These are phyloP conservation scores for Rhagophthalmus giganteus DNA, from an alignment of 2,888 invertebrate species.

Conservation along the genomic window DNA sequence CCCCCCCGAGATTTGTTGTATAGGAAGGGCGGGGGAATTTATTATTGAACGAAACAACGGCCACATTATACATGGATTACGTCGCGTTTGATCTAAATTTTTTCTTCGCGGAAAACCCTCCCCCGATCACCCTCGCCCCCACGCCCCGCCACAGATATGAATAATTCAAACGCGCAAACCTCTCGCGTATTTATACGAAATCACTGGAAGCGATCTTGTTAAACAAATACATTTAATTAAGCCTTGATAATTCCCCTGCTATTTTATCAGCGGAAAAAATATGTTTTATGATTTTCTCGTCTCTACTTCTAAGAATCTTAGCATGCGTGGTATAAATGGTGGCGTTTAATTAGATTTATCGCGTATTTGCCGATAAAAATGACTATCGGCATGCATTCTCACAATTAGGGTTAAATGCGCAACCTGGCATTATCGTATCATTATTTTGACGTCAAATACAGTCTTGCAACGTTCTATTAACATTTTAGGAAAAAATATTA, in stretches of 20 bases:
- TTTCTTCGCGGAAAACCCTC: no score
- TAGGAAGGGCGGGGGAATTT: conserved; percentile 23
- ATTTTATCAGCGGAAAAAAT: conserved; percentile 29
- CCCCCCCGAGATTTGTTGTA: conserved; percentile 4
- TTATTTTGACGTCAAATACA: no score
- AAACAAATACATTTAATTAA: conserved; percentile 26
- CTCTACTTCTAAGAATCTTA: conserved; percentile 33
- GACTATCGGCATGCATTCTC: conserved; percentile 18
- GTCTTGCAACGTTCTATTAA: no score
- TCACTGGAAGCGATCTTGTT: conserved; percentile 18
- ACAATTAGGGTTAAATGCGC: conserved; percentile 28
- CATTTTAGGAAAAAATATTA: no score
- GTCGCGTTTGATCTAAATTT: no score
- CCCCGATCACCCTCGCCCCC: no score
- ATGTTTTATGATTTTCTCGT: conserved; percentile 37
- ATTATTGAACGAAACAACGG: conserved; percentile 28
- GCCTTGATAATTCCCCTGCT: conserved; percentile 21
- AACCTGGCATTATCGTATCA: no score
- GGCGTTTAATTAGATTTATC: conserved; percentile 37
- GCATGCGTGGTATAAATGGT: conserved; percentile 32
- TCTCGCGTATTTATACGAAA: conserved; percentile 5
- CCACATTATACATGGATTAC: no score
- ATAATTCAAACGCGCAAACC: conserved; percentile 10
- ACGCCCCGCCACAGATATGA: no score
- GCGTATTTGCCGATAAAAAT: conserved; percentile 32